Evolutionary conservation across 2,797 vertebrate species (phyloP).

Genomic region (Micropoecilia bifurca): DNA sequence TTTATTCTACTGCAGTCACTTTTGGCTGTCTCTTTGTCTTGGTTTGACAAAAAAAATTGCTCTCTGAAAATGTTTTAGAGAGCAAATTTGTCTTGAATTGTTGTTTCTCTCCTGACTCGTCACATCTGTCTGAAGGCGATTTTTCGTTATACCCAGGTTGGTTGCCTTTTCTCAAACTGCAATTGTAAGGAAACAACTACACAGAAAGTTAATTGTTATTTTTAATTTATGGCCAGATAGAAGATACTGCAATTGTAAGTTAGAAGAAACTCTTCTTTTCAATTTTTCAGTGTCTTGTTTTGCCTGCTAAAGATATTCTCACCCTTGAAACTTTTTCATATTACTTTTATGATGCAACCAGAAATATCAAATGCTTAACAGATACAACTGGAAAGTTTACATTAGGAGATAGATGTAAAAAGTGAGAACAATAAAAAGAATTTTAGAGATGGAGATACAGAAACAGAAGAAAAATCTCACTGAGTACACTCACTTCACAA

Average conservation of each 20-base stretch:
- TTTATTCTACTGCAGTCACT: slow-evolving; percentile 24
- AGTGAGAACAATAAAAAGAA: too few species aligned
- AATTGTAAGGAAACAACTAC: not conserved
- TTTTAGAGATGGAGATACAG: not conserved
- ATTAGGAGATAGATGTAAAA: too few species aligned
- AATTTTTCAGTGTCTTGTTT: not conserved
- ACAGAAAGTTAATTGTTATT: not conserved
- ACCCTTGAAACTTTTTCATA: not conserved
- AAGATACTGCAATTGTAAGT: not conserved
- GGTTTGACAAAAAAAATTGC: not conserved
- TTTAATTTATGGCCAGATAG: not conserved
- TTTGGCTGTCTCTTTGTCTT: slow-evolving; percentile 18
- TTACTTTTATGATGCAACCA: not conserved
- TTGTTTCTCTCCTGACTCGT: not conserved
- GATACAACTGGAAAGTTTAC: too few species aligned
- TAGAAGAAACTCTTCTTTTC: not conserved
- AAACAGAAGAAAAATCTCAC: not conserved
- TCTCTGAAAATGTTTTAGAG: not conserved
- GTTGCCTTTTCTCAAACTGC: not conserved
- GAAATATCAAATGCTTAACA: not conserved
- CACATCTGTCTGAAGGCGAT: not conserved
- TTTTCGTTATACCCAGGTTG: not conserved
- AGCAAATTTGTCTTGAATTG: not conserved
- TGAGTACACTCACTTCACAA: not conserved
- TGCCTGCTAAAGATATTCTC: not conserved